Conservation (phyloP, 2,797 vertebrate species). For the Betta splendens region DNA sequence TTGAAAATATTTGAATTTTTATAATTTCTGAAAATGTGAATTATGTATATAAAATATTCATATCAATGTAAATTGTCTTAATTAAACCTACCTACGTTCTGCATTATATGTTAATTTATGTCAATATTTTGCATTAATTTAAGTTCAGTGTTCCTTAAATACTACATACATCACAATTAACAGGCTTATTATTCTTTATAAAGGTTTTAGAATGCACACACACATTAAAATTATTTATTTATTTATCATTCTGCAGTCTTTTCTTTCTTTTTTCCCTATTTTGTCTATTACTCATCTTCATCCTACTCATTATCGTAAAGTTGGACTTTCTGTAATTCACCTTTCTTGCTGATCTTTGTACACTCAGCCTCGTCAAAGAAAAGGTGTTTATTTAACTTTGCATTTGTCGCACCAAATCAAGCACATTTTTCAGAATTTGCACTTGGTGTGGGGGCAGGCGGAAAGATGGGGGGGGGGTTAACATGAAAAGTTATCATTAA, state of each 20-base stretch:
- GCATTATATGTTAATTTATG: background rate
- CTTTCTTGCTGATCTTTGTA: slow-evolving; percentile 39
- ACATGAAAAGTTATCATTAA: slow-evolving; percentile 86
- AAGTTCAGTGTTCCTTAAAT: background rate
- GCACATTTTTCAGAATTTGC: slow-evolving; percentile 56
- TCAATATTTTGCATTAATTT: slow-evolving; percentile 8
- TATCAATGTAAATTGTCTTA: background rate
- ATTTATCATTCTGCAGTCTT: slow-evolving; percentile 22
- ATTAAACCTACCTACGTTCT: background rate
- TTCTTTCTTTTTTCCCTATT: no score
- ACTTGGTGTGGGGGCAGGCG: slow-evolving; percentile 39
- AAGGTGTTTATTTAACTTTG: slow-evolving; percentile 49
- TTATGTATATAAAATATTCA: background rate
- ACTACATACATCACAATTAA: background rate
- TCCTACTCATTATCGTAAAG: slow-evolving; percentile 1
- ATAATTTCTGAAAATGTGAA: background rate
- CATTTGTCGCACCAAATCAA: no score
- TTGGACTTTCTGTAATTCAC: slow-evolving; percentile 38
- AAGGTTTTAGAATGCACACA: slow-evolving; percentile 5
- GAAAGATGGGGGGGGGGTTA: slow-evolving; percentile 63
- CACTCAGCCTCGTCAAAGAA: slow-evolving; percentile 27
- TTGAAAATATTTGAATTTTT: slow-evolving; percentile 3
- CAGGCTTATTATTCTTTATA: background rate
- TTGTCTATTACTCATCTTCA: slow-evolving; percentile 8
- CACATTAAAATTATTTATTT: slow-evolving; percentile 9